Base-by-base conservation (phyloP, 37 sponge, comb jelly and placozoan species). In the Halisarca cf. caerulea region DNA sequence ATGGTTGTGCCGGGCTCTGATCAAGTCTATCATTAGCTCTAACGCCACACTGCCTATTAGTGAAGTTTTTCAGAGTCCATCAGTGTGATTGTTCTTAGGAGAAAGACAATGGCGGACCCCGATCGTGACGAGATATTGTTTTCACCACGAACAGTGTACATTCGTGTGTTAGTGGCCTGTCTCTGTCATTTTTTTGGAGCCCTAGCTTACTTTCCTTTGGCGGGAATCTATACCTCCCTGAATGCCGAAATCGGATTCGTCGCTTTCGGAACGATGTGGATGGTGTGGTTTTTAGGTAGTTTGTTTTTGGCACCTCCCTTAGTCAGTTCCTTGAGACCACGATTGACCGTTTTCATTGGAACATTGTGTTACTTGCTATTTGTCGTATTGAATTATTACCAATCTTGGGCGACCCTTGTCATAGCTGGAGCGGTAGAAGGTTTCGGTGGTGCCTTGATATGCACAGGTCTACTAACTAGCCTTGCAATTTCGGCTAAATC, bases 351-450 rank as follows among this genome's bases (percentile, higher is more conserved):
- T 6, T 6, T 11, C 11, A 47, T 11, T 47, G 51, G 9, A 6
- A 14, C 11, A 11, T 47, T 6, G 6, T 47, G 51, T 93, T 78
- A 58, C 78, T 73, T 5, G 68, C 59, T 8, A 20, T 81, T 45
- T 15, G 30, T 28, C 7, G 18, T 62, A 5, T 8, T 6, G 15
- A 90, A 93, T 86, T 93, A 75, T 62, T 93, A 93, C 44, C 90
- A 90, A 0, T 39, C 39, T 37, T 87, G 86, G 90, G 82, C 77
- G 71, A 88, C 91, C 9, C 91, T 93, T 4, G 59, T 93, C 21
- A 86, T 88, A 20, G 83, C 77, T n/a, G 83, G 88, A 4, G 68
- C 83, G 14, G 25, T 90, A 30, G 15, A 84, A 9, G 94, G 91
- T n/a, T 20, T 89, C 39, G 90, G 80, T 0, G 87, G 84, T 23